phyloP scores from a whole-genome alignment of 2,888 invertebrate species.

The Stenoptilia bipunctidactyla region DNA sequence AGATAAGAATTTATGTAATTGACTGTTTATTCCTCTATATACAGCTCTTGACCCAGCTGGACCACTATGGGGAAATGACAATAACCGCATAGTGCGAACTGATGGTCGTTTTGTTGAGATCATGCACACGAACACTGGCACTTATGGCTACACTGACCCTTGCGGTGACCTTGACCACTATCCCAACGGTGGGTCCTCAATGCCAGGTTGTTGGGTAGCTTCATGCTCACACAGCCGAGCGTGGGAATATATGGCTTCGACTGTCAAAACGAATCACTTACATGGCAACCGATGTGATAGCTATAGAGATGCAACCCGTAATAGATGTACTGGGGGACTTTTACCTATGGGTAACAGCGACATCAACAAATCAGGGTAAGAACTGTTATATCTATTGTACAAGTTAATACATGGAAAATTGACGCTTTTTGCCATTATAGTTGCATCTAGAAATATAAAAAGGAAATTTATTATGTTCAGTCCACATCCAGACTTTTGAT shows the following conservation, averaged over 20 bases:
- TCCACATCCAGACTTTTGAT: too few species aligned
- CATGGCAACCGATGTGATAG: slow-evolving; percentile 29
- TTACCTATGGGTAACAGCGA: slow-evolving; percentile 37
- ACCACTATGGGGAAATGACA: slow-evolving; percentile 34
- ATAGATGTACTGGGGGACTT: slow-evolving; percentile 27
- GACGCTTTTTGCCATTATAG: background rate
- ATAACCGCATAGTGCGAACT: slow-evolving; percentile 24
- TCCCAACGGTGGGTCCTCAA: slow-evolving; percentile 37
- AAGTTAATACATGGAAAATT: background rate
- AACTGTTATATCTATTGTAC: background rate
- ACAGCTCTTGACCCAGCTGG: slow-evolving; percentile 53
- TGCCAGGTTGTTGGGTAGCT: slow-evolving; percentile 41
- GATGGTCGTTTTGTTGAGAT: slow-evolving; percentile 50
- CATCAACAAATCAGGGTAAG: slow-evolving; percentile 31
- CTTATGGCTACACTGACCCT: slow-evolving; percentile 30
- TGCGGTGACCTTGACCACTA: slow-evolving; percentile 47
- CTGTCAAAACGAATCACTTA: slow-evolving; percentile 33
- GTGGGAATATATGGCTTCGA: slow-evolving; percentile 36
- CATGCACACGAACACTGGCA: slow-evolving; percentile 43
- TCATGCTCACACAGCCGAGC: slow-evolving; percentile 40
- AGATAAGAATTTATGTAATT: background rate
- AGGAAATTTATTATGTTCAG: too few species aligned
- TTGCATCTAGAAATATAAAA: too few species aligned
- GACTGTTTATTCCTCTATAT: slow-evolving; percentile 1
- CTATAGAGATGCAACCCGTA: slow-evolving; percentile 22